These are phyloP conservation scores for Sesia bembeciformis DNA, from an alignment of 2,888 invertebrate genomes.

Conservation along the genomic window DNA sequence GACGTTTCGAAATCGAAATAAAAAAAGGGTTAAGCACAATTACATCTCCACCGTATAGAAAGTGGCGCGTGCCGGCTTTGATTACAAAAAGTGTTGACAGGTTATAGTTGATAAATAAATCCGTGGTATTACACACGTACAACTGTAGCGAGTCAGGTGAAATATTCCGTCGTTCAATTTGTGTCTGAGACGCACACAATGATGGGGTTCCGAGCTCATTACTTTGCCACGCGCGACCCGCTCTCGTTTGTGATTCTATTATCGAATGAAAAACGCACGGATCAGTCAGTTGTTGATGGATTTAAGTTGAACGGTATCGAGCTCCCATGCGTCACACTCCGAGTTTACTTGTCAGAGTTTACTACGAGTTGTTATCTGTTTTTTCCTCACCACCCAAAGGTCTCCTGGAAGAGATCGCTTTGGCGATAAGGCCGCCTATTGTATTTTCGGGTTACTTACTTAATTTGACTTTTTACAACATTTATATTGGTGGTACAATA, in stretches of 20 bases:
- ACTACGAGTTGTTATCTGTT: no score
- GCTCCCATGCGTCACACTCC: not conserved
- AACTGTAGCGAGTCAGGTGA: slow-evolving; percentile 36
- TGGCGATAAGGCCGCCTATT: no score
- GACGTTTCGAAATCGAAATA: slow-evolving; percentile 46
- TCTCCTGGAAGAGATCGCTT: no score
- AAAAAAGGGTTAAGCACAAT: slow-evolving; percentile 59
- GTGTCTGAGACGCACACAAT: slow-evolving; percentile 45
- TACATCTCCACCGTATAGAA: slow-evolving; percentile 57
- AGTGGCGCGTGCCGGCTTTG: slow-evolving; percentile 58
- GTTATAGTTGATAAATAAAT: slow-evolving; percentile 56
- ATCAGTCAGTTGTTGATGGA: slow-evolving; percentile 1
- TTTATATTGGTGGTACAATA: no score
- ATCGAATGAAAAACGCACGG: slow-evolving; percentile 16
- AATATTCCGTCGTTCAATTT: slow-evolving; percentile 63
- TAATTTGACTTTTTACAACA: no score
- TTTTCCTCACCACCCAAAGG: no score
- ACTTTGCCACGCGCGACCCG: slow-evolving; percentile 30
- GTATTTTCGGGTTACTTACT: no score
- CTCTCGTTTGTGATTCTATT: slow-evolving; percentile 37
- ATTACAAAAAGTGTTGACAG: slow-evolving; percentile 51
- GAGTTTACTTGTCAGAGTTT: no score
- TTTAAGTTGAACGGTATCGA: not conserved
- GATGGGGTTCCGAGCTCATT: slow-evolving; percentile 51
- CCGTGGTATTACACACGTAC: slow-evolving; percentile 70